Evolutionary conservation across 2,113 vertebrate genomes (phyloP).

Genomic region (Entelurus aequoreus): DNA sequence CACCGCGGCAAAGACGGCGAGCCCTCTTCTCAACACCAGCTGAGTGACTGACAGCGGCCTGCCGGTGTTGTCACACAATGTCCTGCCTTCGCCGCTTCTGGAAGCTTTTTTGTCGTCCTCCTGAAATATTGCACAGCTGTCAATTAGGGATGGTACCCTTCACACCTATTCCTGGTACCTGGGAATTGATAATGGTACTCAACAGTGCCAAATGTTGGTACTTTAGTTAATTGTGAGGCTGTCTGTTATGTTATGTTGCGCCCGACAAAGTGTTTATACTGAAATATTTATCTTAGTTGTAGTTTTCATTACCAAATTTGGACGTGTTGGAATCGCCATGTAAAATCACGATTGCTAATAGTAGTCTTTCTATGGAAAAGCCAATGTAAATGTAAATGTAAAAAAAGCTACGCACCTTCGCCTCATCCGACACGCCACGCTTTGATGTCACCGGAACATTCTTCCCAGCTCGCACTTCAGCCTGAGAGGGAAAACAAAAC

Average conservation of each 20-base stretch:
- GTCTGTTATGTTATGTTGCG: no score
- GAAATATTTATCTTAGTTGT: no score
- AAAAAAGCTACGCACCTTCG: neutral
- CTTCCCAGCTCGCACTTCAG: slow-evolving; percentile 58
- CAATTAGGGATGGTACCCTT: neutral
- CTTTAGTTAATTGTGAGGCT: no score
- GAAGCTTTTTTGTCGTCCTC: slow-evolving; percentile 2
- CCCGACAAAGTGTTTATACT: no score
- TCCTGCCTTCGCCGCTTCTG: slow-evolving; percentile 12
- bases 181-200: no score
- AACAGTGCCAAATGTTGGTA: no score
- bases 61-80: neutral
- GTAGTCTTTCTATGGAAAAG: no score
- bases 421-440: slow-evolving; percentile 35
- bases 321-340: no score
- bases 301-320: no score
- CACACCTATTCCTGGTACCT: no score
- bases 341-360: no score
- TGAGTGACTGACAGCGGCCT: slow-evolving; percentile 53
- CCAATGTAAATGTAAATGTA: no score
- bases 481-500: slow-evolving; percentile 40
- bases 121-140: slow-evolving; percentile 24
- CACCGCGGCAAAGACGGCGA: slow-evolving; percentile 29
- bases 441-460: slow-evolving; percentile 26
- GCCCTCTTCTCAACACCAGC: slow-evolving; percentile 64